A percentile compares a stretch with the other conserved stretches of the same genome.
Conservation (phyloP, 2,888 invertebrate species). For the Diaperis boleti region DNA sequence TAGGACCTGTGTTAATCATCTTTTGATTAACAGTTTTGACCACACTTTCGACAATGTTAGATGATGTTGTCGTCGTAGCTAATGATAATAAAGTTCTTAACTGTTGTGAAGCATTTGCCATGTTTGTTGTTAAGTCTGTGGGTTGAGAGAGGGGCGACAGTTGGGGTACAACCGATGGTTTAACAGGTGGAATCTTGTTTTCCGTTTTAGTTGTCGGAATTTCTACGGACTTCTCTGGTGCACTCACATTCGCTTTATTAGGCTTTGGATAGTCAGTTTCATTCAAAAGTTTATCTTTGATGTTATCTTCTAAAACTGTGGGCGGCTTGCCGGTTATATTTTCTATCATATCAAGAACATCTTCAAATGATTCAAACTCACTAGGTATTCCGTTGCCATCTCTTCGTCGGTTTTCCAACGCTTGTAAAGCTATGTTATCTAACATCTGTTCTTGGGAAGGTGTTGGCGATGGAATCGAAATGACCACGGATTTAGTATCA, state of each 20-base stretch:
- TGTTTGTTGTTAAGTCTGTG: constrained; percentile 77
- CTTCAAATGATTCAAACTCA: constrained; percentile 76
- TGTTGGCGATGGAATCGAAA: constrained; percentile 76
- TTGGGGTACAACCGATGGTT: constrained; percentile 73
- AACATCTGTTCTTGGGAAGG: constrained; percentile 75
- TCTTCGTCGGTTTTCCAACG: constrained; percentile 68
- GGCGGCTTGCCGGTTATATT: constrained; percentile 68
- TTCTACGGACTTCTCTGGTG: constrained; percentile 46
- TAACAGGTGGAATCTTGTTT: constrained; percentile 51
- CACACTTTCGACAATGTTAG: constrained; percentile 62
- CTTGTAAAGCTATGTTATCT: constrained; percentile 74
- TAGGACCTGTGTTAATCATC: constrained; percentile 50
- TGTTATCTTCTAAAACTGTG: constrained; percentile 54
- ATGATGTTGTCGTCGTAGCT: constrained; percentile 70
- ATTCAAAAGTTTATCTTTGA: constrained; percentile 45
- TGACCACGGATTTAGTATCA: constrained; percentile 74
- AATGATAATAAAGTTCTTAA: constrained; percentile 75
- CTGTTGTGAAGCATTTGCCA: constrained; percentile 79
- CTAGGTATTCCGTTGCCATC: constrained; percentile 68
- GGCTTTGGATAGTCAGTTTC: constrained; percentile 25
- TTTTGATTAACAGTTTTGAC: constrained; percentile 62
- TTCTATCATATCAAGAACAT: constrained; percentile 78
- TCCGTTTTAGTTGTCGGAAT: constrained; percentile 50
- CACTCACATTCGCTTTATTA: constrained; percentile 41
- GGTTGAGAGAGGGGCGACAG: constrained; percentile 80